These are phyloP conservation scores for Fundulus diaphanus DNA, from an alignment of 2,797 vertebrate species.

Conservation along the genomic window DNA sequence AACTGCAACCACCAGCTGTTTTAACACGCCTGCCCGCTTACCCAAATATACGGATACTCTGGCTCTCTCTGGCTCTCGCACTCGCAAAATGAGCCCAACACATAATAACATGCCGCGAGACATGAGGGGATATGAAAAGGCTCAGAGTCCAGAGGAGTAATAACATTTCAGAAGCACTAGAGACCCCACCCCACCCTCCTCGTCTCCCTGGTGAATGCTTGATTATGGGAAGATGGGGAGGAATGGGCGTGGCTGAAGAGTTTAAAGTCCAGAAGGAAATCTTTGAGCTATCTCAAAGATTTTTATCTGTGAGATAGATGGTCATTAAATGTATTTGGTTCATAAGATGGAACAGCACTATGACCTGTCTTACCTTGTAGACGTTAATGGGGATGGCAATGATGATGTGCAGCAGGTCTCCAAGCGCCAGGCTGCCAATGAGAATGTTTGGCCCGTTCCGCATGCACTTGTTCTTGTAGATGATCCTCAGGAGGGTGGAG, in stretches of 20 bases:
- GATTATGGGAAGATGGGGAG: background rate
- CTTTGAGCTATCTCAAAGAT: too few species aligned
- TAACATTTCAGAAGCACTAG: slow-evolving; percentile 46
- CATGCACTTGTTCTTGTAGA: slow-evolving; percentile 98
- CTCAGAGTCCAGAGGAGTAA: slow-evolving; percentile 59
- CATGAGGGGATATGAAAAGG: slow-evolving; percentile 54
- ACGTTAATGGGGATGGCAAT: slow-evolving; percentile 94
- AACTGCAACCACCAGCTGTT: slow-evolving; percentile 52
- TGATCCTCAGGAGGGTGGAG: slow-evolving; percentile 92
- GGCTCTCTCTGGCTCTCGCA: background rate
- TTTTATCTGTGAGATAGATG: slow-evolving; percentile 16
- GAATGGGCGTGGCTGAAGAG: slow-evolving; percentile 4
- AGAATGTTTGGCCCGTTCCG: slow-evolving; percentile 95
- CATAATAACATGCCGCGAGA: slow-evolving; percentile 63
- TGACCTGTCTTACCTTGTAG: slow-evolving; percentile 88
- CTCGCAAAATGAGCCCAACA: slow-evolving; percentile 28
- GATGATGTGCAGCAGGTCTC: slow-evolving; percentile 93
- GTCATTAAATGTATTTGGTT: background rate
- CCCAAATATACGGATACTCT: slow-evolving; percentile 57
- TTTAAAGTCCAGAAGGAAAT: slow-evolving; percentile 18
- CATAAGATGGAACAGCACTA: background rate
- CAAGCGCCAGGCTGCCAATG: slow-evolving; percentile 93
- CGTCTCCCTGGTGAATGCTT: background rate
- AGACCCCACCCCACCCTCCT: slow-evolving; percentile 6
- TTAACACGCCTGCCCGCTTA: slow-evolving; percentile 58